Evolutionary conservation across 1,140 invertebrate species (phyloP), one percentile per base, ranked within the genome.

Genomic region (Bicyclus anynana): DNA sequence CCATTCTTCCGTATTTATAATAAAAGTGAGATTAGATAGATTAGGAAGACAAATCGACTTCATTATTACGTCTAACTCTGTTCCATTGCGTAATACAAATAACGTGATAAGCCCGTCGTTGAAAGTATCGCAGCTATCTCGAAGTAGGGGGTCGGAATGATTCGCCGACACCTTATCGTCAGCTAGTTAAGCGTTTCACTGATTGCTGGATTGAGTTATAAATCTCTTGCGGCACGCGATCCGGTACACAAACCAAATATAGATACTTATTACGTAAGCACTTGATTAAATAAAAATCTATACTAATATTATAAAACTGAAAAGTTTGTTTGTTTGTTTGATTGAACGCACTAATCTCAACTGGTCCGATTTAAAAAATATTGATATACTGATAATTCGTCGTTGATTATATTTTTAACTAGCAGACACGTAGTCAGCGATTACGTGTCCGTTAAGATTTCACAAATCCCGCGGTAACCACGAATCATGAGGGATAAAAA

Each of bases 131-230:
- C 29, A 52, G 27, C 18, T 58, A 58, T 58, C 55, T 51, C 18
- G 20, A 59, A 71, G 74, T 72, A 77, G 72, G 75, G 67, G 60
- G 76, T 57, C 50, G 69, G 71, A 70, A 84, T 86, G 80, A 77
- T 76, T 84, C 74, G 69, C 61, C 74, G 68, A 79, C 80, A 84
- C 80, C 80, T 84, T 85, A 87, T 87, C 82, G 74, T 77, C 77
- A 75, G 74, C 71, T 84, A 75, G 79, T 84, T 83, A 87, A 84
- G 77, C 78, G 82, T 83, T 87, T 80, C 78, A 61, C 75, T 87
- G 84, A 85, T 87, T 87, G 79, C 61, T 74, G 71, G 78, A 87
- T 87, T 84, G 84, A 85, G 84, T 77, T 78, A 76, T 87, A 87
- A 87, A 85, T 87, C 82, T 83, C 55, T 27, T 53, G 56, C 63